Evolutionary conservation across 53 echinoderm and acorn worm genomes (phyloP).

Genomic region (Patiria pectinifera): DNA sequence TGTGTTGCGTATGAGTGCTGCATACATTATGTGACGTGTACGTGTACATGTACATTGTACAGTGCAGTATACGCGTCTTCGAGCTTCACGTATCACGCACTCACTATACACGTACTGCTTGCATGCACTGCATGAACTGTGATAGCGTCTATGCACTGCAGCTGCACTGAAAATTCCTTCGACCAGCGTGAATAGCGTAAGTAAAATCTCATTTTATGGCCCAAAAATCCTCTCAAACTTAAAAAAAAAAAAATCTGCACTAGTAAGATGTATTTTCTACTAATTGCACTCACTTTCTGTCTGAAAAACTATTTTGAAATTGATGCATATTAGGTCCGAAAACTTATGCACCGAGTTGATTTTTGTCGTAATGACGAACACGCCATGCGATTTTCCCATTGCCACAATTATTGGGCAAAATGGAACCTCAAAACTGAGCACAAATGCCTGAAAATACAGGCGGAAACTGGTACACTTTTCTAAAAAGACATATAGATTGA

Average conservation of each 20-base stretch:
- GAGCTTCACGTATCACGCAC: constrained; percentile 8
- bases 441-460: not conserved
- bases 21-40: too few species aligned
- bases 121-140: constrained; percentile 36
- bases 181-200: constrained; percentile 43
- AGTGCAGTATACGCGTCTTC: constrained; percentile 54
- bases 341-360: constrained; percentile 15
- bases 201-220: constrained; percentile 56
- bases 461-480: not conserved
- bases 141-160: not conserved
- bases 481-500: not conserved
- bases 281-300: constrained; percentile 45
- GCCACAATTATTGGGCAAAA: constrained; percentile 27
- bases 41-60: constrained; percentile 57
- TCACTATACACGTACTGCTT: not conserved
- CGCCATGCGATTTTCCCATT: constrained; percentile 23
- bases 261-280: constrained; percentile 36
- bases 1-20: too few species aligned
- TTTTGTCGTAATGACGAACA: constrained; percentile 29
- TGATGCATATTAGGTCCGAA: constrained; percentile 58
- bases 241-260: constrained; percentile 35
- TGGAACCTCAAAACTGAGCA: not conserved
- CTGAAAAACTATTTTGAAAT: constrained; percentile 31
- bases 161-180: not conserved
- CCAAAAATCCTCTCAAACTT: not conserved